Evolutionary conservation across 2,797 vertebrate species (phyloP).

Genomic region (Hydrolagus colliei): DNA sequence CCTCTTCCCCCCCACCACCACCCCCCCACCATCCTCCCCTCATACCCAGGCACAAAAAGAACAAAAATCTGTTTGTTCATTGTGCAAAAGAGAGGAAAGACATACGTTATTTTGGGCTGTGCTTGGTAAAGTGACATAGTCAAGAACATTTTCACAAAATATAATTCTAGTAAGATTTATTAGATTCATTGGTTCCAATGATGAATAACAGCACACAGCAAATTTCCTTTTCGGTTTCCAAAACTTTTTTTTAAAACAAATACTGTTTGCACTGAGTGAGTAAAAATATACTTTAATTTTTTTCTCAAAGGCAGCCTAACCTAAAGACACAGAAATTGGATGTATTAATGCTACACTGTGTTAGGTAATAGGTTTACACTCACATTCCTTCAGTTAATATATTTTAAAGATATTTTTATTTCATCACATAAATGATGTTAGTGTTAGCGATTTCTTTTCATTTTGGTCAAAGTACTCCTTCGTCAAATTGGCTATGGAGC

Average conservation of each 20-base stretch:
- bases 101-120: constrained; percentile 45
- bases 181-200: neutral
- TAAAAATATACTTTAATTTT: neutral
- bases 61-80: neutral
- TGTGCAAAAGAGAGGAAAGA: constrained; percentile 40
- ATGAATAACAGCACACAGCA: neutral
- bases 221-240: neutral
- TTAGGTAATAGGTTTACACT: neutral
- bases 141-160: constrained; percentile 52
- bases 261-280: neutral
- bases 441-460: neutral
- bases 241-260: neutral
- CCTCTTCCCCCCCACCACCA: neutral
- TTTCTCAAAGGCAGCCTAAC: neutral
- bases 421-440: neutral
- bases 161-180: constrained; percentile 45
- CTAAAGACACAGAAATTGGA: neutral
- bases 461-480: neutral
- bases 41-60: neutral
- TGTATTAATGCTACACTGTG: neutral
- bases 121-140: constrained; percentile 40
- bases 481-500: too few relatives aligned
- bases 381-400: neutral
- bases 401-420: neutral
- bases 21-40: neutral